Percentiles rank a stretch among this genome's conserved stretches.
phyloP scores from a whole-genome alignment of 2,797 vertebrate genomes.

The Neomorphus geoffroyi region DNA sequence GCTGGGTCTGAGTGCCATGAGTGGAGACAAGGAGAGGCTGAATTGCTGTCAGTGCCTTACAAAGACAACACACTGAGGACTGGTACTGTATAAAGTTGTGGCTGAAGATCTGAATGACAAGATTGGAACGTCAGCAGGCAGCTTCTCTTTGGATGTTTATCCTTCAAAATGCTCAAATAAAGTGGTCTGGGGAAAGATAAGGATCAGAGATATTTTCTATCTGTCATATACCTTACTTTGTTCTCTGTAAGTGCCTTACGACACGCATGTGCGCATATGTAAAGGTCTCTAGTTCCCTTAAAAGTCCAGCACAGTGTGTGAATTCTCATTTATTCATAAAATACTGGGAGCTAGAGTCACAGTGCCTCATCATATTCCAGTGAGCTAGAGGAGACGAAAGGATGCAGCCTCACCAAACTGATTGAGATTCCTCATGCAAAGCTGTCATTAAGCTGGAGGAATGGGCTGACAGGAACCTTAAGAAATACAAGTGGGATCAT shows the following conservation, averaged over 20 bases:
- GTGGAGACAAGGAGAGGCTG: not conserved
- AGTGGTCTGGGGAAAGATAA: not conserved
- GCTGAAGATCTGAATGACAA: not conserved
- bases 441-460: not conserved
- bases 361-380: not conserved
- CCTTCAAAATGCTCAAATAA: not conserved
- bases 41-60: not conserved
- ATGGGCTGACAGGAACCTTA: no score
- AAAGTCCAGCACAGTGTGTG: not conserved
- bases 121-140: not conserved
- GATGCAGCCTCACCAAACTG: not conserved
- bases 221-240: not conserved
- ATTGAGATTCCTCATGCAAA: not conserved
- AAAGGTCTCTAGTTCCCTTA: not conserved
- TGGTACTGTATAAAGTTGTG: not conserved
- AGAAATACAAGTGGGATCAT: not conserved
- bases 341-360: not conserved
- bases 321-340: not conserved
- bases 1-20: not conserved
- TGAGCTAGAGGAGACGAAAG: not conserved
- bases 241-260: not conserved
- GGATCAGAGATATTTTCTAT: not conserved
- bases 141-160: not conserved
- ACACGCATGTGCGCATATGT: not conserved
- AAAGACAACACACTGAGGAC: not conserved